Evolutionary conservation across 2,888 invertebrate genomes (phyloP), one percentile per base, ranked within the genome.

Genomic region (Agrochola lota): DNA sequence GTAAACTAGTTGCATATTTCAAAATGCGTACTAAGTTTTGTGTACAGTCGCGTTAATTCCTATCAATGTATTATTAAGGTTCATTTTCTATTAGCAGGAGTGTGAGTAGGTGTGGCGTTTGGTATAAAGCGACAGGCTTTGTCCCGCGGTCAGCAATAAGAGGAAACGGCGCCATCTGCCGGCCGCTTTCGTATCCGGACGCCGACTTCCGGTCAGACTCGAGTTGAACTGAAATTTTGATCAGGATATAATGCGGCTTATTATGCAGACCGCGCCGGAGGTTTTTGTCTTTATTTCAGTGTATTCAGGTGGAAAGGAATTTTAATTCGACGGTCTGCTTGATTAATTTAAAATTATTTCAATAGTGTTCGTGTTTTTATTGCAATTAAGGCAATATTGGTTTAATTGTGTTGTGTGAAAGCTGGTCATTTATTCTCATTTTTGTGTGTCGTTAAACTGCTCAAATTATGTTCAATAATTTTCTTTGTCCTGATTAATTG

Each of bases 91-190:
- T 35, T 30, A 62, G 30, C 30, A 60, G 62, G 20, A 62, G 30
- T 62, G 30, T 20, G 62, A 62, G 49, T 43, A 20, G 17, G 72
- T 64, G 67, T 90, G 89, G 92, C 88, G 78, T 80, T 87, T 87
- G 88, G 87, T 90, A 89, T 91, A 92, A 93, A 93, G 91, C 91
- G 92, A 88, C 92, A 91, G 94, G 94, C 95, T 95, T 94, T 95
- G 94, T 94, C 91, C 91, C 91, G 93, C 91, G 95, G 95, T 95
- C 94, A 94, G 94, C 94, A 95, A 95, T 95, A 95, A 96, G 95
- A 96, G 95, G 94, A 95, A 92, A 91, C 91, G 88, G 91, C 93
- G 95, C 93, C 96, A 96, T 95, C 95, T 96, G 96, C 90, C 91
- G 93, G 91, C 92, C 91, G 93, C 91, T 92, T 91, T 91, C 92